Conservation (phyloP, 2,113 vertebrate genomes). For the Casuarius casuarius region DNA sequence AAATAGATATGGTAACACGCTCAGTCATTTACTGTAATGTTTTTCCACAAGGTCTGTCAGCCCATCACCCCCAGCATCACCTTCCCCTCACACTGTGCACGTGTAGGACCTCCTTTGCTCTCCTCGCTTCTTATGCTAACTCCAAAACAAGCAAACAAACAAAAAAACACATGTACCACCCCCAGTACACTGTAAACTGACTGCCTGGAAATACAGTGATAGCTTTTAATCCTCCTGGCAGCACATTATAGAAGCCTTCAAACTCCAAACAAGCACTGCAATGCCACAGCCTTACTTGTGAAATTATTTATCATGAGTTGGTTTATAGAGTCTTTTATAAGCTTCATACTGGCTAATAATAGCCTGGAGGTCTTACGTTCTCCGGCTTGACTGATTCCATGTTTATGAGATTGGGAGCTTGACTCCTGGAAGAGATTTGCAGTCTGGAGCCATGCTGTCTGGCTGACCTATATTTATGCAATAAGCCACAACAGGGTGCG, state of each 20-base stretch:
- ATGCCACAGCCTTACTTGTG: slow-evolving; percentile 14
- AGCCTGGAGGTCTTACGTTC: slow-evolving; percentile 61
- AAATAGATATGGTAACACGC: not conserved
- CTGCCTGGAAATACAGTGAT: slow-evolving; percentile 63
- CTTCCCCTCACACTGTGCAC: not conserved
- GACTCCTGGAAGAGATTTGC: slow-evolving; percentile 63
- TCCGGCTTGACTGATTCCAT: slow-evolving; percentile 55
- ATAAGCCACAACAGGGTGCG: not conserved
- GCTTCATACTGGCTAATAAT: slow-evolving; percentile 67
- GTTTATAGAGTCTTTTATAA: slow-evolving; percentile 73
- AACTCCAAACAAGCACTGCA: slow-evolving; percentile 30
- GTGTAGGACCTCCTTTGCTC: slow-evolving; percentile 15
- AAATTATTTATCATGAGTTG: slow-evolving; percentile 74
- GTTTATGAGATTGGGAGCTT: slow-evolving; percentile 55
- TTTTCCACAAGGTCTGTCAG: not conserved
- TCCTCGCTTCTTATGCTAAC: not conserved
- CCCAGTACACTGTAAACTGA: slow-evolving; percentile 47
- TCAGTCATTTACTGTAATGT: not conserved
- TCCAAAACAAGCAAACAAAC: not conserved
- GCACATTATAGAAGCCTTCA: slow-evolving; percentile 54
- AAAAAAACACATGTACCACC: not conserved
- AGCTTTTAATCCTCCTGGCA: slow-evolving; percentile 74
- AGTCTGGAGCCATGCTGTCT: slow-evolving; percentile 56
- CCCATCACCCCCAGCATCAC: not conserved
- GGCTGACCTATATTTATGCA: slow-evolving; percentile 5